phyloP scores from a whole-genome alignment of 2,113 vertebrate species.

The Cottus gobio region DNA sequence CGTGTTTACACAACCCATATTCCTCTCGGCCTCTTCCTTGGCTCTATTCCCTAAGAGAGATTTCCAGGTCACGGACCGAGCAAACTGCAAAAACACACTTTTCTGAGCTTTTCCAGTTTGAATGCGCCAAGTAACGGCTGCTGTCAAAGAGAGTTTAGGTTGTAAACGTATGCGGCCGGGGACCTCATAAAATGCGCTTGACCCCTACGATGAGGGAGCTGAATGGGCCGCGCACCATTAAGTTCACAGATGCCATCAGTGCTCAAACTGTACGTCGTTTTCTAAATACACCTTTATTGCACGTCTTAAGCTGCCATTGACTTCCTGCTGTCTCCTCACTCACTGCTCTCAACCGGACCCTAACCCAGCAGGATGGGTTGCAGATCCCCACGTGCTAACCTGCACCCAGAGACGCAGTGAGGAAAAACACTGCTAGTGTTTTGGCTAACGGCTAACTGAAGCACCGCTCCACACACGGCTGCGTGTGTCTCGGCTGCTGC shows the following conservation, averaged over 20 bases:
- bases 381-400: background rate
- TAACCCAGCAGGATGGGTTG: background rate
- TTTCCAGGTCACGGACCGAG: constrained; percentile 47
- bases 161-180: constrained; percentile 70
- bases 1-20: constrained; percentile 68
- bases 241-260: constrained; percentile 62
- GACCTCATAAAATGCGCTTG: constrained; percentile 78
- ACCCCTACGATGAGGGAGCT: constrained; percentile 68
- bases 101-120: constrained; percentile 25
- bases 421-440: no score
- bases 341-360: background rate
- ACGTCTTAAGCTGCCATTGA: background rate
- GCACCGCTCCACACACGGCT: no score
- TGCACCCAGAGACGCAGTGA: no score
- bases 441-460: no score
- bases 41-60: constrained; percentile 42
- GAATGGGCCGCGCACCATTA: constrained; percentile 75
- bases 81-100: constrained; percentile 27
- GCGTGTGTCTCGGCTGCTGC: no score
- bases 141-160: constrained; percentile 60
- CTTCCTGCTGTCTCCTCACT: background rate
- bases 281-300: background rate
- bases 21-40: constrained; percentile 46
- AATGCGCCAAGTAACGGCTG: constrained; percentile 35
- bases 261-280: constrained; percentile 15